Evolutionary conservation across 2,113 vertebrate species (phyloP), one percentile per base, ranked within the genome.

Genomic region (Crotalus tigris): DNA sequence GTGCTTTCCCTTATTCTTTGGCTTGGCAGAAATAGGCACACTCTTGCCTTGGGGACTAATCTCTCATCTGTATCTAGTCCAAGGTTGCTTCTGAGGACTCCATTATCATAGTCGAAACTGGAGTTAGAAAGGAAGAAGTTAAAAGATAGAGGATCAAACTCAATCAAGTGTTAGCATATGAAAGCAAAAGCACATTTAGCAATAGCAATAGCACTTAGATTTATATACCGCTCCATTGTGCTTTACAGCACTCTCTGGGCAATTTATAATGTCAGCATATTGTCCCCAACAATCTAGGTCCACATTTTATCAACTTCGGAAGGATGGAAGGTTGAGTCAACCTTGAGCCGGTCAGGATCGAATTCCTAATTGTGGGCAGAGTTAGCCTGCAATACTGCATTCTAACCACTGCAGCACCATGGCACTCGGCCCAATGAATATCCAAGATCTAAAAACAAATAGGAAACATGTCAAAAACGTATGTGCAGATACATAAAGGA

Each of bases 11-110:
- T 93, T 59, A 85, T 49, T 55, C 33, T 92, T 61, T 61, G 87
- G 75, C 87, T 93, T 92, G 87, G 92, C 87, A 89, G 92, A 92
- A 57, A 91, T 51, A 57, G 90, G 59, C 33, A 4, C 69, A 55
- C 10, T 44, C 21, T 86, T 92, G 51, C 75, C 51, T 53, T 87
- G 88, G 81, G 51, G 88, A 26, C 39, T 51, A 86, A 54, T 49
- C 58, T 94, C 19, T 49, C 51, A 90, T 89, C 90, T 90, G 75
- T 86, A 64, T 87, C 10, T 33, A 29, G 29, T 87, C 89, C 89
- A 93, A 44, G 4, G 89, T 54, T 54, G 49, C 46, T 64, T 46
- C 57, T 29, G 57, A 93, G n/a, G 49, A 64, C 8, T 58, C 12
- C 61, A 17, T 46, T 54, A 87, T 85, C 75, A 21, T 44, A 81